A percentile compares a stretch with the other conserved stretches of the same genome.
phyloP scores from a whole-genome alignment of 2,888 invertebrate species.

The Beris morrisii region DNA sequence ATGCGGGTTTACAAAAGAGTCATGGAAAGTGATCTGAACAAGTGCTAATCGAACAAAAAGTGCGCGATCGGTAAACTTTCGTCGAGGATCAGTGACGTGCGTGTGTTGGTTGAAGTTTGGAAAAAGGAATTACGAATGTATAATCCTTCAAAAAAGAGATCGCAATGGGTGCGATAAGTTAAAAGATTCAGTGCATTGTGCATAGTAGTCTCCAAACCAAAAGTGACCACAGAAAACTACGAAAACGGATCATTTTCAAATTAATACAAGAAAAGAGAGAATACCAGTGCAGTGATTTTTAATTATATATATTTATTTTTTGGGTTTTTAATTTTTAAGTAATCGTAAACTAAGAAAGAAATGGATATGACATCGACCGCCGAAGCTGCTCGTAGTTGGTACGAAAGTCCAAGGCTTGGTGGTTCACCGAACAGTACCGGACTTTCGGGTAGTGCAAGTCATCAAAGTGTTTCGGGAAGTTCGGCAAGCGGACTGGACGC shows the following conservation, averaged over 20 bases:
- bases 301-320: background rate
- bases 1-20: no score
- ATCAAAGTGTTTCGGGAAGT: constrained; percentile 43
- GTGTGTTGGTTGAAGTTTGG: no score
- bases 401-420: constrained; percentile 56
- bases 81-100: no score
- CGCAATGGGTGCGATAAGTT: no score
- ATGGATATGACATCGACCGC: constrained; percentile 59
- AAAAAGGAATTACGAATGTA: no score
- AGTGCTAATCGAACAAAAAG: no score
- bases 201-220: background rate
- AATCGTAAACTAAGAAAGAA: constrained; percentile 16
- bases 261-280: background rate
- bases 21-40: no score
- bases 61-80: no score
- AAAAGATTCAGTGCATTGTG: no score
- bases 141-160: no score
- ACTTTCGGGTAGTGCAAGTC: constrained; percentile 47
- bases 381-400: constrained; percentile 58
- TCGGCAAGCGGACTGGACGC: constrained; percentile 50
- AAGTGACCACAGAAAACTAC: background rate
- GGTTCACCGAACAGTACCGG: constrained; percentile 56
- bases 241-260: background rate
- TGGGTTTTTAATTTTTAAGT: background rate
- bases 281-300: background rate